Evolutionary conservation across 2,113 vertebrate species (phyloP), one percentile per base, ranked within the genome.

Genomic region (Mesitornis unicolor): DNA sequence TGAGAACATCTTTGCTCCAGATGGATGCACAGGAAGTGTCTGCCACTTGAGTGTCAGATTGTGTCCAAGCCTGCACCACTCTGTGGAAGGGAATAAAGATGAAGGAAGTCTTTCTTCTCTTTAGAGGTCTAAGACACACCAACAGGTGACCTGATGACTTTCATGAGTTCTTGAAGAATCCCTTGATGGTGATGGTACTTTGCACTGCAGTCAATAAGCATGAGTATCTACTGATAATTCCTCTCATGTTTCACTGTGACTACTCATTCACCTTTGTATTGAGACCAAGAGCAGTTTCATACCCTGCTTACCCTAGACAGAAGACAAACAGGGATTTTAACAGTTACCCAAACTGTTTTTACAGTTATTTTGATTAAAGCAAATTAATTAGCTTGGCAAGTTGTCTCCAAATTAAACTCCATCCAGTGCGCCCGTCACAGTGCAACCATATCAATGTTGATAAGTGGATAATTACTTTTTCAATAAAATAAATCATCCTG

Each of bases 21-120:
- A 89, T 95, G 94, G 71, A 80, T 48, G 29, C 33, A 81, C 71
- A 88, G 83, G 87, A 96, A 96, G 43, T 77, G 50, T 65, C 67
- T 89, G 64, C 56, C 33, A 75, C 60, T 86, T 56, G 51, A 78
- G 35, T 59, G 36, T 79, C 79, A 94, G 64, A 77, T 5, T 80
- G 14, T 88, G 82, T 91, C 76, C 68, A 90, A 91, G 40, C 17
- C 70, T 80, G 21, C 47, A 77, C 54, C 45, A 40, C 20, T 84
- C 50, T 20, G 16, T 75, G 82, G 33, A 83, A 84, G 15, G 20
- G 50, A 93, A 33, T 50, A 80, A 91, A 94, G 33, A 74, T 9
- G 21, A 77, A 83, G 61, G 22, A 91, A 61, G 13, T 67, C 85
- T 77, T 89, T 69, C 61, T 63, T 85, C 64, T 90, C 36, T 51